Evolutionary conservation across 1,140 invertebrate species (phyloP).

Genomic region (Diachasma alloeum): DNA sequence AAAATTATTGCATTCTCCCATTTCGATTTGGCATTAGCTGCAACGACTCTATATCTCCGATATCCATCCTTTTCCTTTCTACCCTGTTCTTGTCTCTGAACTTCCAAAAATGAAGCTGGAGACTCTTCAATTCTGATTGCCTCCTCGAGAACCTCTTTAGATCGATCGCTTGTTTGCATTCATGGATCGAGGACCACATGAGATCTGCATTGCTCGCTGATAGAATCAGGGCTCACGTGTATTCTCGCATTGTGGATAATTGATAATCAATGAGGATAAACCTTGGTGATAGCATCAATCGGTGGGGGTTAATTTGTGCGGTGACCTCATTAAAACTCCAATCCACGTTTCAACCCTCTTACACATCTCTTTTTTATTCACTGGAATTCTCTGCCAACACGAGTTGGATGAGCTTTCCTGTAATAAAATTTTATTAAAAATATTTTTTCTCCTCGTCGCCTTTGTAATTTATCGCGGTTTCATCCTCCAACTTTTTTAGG

Average conservation of each 20-base stretch:
- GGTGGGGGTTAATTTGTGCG: constrained; percentile 41
- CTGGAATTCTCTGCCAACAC: not conserved
- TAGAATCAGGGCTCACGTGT: constrained; percentile 4
- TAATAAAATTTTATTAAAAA: not conserved
- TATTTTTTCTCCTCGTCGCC: not conserved
- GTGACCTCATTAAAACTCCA: constrained; percentile 41
- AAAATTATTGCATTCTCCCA: not conserved
- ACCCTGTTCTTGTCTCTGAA: too few species aligned
- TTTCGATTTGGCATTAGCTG: not conserved
- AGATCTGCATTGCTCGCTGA: not conserved
- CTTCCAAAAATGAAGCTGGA: too few species aligned
- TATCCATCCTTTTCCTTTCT: too few species aligned
- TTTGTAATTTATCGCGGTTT: not conserved
- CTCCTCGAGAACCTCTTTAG: not conserved
- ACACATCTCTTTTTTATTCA: not conserved
- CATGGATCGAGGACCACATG: not conserved
- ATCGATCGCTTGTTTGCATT: not conserved
- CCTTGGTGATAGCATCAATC: constrained; percentile 38
- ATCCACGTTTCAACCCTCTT: not conserved
- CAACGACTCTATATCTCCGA: not conserved
- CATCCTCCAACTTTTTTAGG: not conserved
- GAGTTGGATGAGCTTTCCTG: not conserved
- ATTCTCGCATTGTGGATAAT: constrained; percentile 29
- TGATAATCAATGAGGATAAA: constrained; percentile 42
- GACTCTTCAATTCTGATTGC: too few species aligned